A percentile compares a stretch with the other conserved stretches of the same genome.
These are phyloP conservation scores for Scolopax rusticola DNA, from an alignment of 2,797 vertebrate species.

Conservation along the genomic window DNA sequence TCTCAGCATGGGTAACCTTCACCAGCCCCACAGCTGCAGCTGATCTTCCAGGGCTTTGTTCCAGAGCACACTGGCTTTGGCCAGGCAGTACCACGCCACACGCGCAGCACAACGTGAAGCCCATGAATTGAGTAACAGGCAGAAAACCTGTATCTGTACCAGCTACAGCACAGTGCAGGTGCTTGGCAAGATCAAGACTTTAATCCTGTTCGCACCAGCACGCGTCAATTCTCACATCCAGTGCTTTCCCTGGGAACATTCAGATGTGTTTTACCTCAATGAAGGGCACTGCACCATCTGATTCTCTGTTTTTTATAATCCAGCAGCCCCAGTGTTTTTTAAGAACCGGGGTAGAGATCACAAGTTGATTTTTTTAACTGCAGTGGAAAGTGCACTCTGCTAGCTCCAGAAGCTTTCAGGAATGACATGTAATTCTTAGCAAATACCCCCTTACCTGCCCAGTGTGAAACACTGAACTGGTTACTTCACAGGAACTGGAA, in stretches of 20 bases:
- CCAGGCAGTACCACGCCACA: fast-evolving
- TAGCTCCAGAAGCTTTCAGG: neutral
- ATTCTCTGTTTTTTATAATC: neutral
- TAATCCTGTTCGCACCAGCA: constrained; percentile 38
- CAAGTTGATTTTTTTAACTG: neutral
- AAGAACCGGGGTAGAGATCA: neutral
- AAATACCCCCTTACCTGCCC: neutral
- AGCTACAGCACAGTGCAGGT: neutral
- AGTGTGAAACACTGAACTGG: neutral
- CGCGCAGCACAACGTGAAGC: fast-evolving
- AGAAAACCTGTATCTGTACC: neutral
- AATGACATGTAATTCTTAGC: neutral
- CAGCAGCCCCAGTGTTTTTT: neutral
- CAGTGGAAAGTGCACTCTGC: fast-evolving
- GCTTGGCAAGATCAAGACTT: constrained; percentile 26
- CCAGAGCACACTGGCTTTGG: fast-evolving
- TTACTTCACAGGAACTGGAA: neutral
- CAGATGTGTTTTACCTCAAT: neutral
- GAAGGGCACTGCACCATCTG: neutral
- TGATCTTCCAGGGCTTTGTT: fast-evolving
- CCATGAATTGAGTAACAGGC: fast-evolving
- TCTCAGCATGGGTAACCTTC: fast-evolving
- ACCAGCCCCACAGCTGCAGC: neutral
- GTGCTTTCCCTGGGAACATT: neutral
- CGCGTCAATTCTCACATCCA: neutral